Base-by-base conservation (phyloP, 2,888 invertebrate species). In the Gortyna flavago region DNA sequence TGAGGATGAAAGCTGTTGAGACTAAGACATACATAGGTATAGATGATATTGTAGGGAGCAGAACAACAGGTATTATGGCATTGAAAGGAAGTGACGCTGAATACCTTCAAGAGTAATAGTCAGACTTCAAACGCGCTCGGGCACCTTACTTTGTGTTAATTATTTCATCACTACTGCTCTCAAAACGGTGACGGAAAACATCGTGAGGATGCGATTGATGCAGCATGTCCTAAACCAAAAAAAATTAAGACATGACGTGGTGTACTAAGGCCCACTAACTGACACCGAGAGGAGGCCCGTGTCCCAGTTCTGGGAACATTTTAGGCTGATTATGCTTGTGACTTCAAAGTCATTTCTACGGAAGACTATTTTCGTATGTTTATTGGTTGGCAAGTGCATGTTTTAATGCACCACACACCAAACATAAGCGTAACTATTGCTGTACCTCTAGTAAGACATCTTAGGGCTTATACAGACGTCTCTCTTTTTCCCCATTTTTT, bases 1-100 rank as follows among this genome's bases (percentile, higher is more conserved):
- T 73, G 38, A 18, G 35, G 25, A 41, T 77, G 16, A 68, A 77
- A 83, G 25, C 70, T 44, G 68, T 51, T 44, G 13, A 11, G 57
- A 8, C 13, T 57, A 64, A 6, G 21, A 61, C 29, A 35, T 48
- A 61, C 29, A 35, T 48, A 25, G 18, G n/a, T 59, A 1, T 51
- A 72, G 13, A 70, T 70, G 32, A 35, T 9, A 70, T 29, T 76
- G 44, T 54, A 41, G 32, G 16, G 44, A 54, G 11, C 1, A 44
- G 25, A 38, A 21, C 6, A 76, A 54, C 44, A 29, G 35, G 16
- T 38, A 44, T 16, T 29, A 29, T 44, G 16, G 29, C 18, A 38
- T 7, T 48, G 67, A 38, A 51, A 54, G 51, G 13, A 68, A 38
- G 38, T 7, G 9, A 21, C 6, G 18, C 2, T 51, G 74, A 69